Conservation (phyloP, 2,888 invertebrate genomes). For the Coelinius sp. region DNA sequence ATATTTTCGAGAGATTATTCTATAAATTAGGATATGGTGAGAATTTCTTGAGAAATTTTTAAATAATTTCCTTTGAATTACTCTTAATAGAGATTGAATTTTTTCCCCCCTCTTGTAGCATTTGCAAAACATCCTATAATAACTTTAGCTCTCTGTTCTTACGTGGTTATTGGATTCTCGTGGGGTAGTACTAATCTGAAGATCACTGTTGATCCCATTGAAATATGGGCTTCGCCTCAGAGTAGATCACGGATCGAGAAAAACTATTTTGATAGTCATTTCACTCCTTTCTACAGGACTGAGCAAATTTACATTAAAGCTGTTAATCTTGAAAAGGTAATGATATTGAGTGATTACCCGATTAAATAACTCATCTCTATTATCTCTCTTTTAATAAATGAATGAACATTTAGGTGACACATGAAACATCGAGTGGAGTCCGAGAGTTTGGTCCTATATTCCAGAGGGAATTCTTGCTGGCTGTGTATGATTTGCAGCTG, state of each 20-base stretch:
- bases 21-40: constrained; percentile 71
- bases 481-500: constrained; percentile 81
- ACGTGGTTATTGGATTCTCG: constrained; percentile 76
- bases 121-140: constrained; percentile 80
- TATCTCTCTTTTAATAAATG: not conserved
- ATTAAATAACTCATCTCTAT: not conserved
- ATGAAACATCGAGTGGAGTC: constrained; percentile 68
- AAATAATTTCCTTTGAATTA: too few species aligned
- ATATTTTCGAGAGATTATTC: constrained; percentile 68
- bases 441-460: constrained; percentile 85
- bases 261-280: constrained; percentile 88
- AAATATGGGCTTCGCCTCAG: constrained; percentile 91
- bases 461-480: constrained; percentile 78
- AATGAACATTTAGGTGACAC: constrained; percentile 50
- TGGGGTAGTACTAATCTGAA: constrained; percentile 79
- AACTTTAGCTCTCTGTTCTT: constrained; percentile 77
- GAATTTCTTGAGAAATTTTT: constrained; percentile 31
- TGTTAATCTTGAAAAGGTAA: constrained; percentile 73
- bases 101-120: constrained; percentile 61
- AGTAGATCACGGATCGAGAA: constrained; percentile 88
- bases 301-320: constrained; percentile 90
- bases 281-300: constrained; percentile 90
- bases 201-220: constrained; percentile 90
- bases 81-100: too few species aligned
- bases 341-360: constrained; percentile 36